Evolutionary conservation across 2,113 vertebrate species (phyloP), one percentile per base, ranked within the genome.

Genomic region (Podilymbus podiceps): DNA sequence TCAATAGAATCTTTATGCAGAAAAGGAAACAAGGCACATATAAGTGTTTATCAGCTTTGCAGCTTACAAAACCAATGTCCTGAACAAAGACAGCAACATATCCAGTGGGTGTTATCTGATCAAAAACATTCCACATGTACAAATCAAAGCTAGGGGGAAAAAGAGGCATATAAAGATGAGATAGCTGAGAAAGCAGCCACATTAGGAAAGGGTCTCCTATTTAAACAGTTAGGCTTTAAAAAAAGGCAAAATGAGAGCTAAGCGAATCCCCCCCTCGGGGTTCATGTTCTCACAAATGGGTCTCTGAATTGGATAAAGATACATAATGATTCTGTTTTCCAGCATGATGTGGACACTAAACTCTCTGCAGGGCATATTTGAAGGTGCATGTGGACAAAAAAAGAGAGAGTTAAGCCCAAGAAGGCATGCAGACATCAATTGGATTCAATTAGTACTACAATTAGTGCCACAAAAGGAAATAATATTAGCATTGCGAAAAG

Each of bases 11-110:
- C 82, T 93, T 95, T 84, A 93, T 85, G 64, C 75, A 95, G 90
- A 91, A 93, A 95, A 92, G 76, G 79, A 97, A 97, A 97, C 95
- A 96, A 98, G 69, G 77, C 81, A 91, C 22, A 18, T 76, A 74
- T 68, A 97, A 93, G 60, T 93, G 93, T 90, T 95, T 95, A 96
- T 95, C 92, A 95, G n/a, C 88, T 92, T 95, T 94, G 81, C 62
- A 93, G 71, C 85, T 95, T 93, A 55, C 49, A 95, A 96, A 96
- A 93, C 52, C 78, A 44, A 76, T 85, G 77, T 95, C 89, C 84
- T 89, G 91, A 96, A 95, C 91, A 95, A 97, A 97, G 96, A 92
- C 68, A 95, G 85, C 89, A 91, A 81, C 62, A 91, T 73, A 92
- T 90, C 75, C 89, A 94, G 73, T 72, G 85, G 68, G 53, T 96